Evolutionary conservation across 64 coral and sea anemone genomes (phyloP), one percentile per base, ranked within the genome.

Genomic region (Catalaphyllia jardinei): DNA sequence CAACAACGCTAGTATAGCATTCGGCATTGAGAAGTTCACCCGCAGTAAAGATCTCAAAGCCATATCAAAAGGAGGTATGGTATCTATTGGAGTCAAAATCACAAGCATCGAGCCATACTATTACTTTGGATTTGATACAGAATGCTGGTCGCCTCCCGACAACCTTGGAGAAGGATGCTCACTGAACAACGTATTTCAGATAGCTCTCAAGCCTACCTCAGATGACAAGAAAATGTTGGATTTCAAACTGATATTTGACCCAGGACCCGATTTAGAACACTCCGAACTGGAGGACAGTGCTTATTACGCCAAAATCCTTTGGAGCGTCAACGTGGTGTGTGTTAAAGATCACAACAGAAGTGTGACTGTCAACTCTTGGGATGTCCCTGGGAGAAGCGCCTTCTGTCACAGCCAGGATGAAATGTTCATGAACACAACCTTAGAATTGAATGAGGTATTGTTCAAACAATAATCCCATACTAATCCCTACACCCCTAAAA

Each of bases 221-320:
- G 27, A 19, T 25, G 87, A 90, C 33, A 74, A 93, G 12, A 90
- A 73, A 50, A 95, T 82, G 51, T 80, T 98, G 60, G 93, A 87
- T 88, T 98, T 98, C 39, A 94, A 90, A 42, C 67, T 98, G 42
- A 88, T 88, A 61, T 98, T 95, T 88, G 96, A 98, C 39, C 93
- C 93, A 5, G 87, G 79, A 12, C 55, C 61, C 52, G 59, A 89
- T 20, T 80, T 75, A 60, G 73, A 89, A 63, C 86, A 95, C 77
- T 39, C 79, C 46, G 96, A 87, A 52, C 39, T 98, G 54, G 93
- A 93, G 42, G 96, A 98, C 11, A 98, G 93, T 63, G 90, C 96
- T 24, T 98, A 98, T 62, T 98, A 95, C 87, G 88, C 74, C 88
- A 98, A 98, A 76, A 93, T 95, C 76, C 78, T 95, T 20, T 98